These are phyloP conservation scores for Danionella cerebrum DNA, from an alignment of 2,113 vertebrate species.

Conservation along the genomic window DNA sequence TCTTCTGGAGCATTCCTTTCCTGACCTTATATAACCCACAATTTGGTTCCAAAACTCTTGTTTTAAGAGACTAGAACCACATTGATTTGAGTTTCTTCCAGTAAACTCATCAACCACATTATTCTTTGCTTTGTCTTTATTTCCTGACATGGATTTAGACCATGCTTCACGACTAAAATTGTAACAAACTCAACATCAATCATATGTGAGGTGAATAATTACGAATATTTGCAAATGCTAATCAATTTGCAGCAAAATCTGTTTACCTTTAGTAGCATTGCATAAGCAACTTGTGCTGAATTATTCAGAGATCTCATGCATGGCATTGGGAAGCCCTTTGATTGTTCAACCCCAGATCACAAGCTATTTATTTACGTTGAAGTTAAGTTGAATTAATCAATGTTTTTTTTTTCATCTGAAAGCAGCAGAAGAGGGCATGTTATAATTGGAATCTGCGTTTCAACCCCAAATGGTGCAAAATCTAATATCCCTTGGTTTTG, in stretches of 20 bases:
- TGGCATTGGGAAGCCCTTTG: neutral
- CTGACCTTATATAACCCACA: too few relatives aligned
- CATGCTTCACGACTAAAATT: neutral
- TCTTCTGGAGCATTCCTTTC: too few relatives aligned
- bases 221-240: neutral
- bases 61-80: too few relatives aligned
- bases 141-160: neutral
- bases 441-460: conserved; percentile 7
- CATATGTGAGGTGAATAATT: neutral
- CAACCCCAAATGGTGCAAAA: neutral
- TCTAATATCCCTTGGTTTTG: neutral
- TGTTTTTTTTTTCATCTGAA: neutral
- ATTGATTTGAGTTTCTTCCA: too few relatives aligned
- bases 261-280: neutral
- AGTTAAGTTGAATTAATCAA: neutral
- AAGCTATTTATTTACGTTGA: neutral
- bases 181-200: neutral
- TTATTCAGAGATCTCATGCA: neutral
- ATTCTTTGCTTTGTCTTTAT: too few relatives aligned
- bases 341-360: neutral
- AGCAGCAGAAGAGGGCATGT: neutral
- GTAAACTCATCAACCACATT: too few relatives aligned
- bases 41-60: too few relatives aligned
- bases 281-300: neutral
- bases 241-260: neutral